A percentile compares a stretch with the other conserved stretches of the same genome.
phyloP scores from a whole-genome alignment of 1,140 invertebrate genomes.

The Aphidius ervi region DNA sequence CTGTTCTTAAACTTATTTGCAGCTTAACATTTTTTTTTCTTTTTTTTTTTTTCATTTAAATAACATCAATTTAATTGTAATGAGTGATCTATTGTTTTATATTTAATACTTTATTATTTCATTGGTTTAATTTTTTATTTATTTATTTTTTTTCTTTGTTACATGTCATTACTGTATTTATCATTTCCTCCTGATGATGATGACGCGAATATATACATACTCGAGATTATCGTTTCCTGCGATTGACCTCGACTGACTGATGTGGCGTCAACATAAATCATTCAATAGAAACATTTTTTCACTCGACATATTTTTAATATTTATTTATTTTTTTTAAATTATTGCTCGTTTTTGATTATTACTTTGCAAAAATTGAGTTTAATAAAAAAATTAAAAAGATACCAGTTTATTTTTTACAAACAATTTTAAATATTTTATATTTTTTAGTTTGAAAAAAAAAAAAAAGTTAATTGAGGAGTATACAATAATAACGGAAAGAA shows the following conservation, averaged over 20 bases:
- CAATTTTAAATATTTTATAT: not conserved
- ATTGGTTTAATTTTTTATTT: not conserved
- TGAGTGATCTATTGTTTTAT: not conserved
- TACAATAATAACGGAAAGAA: not conserved
- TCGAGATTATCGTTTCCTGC: slow-evolving; percentile 19
- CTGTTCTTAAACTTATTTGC: no score
- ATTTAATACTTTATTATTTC: not conserved
- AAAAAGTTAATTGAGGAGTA: no score
- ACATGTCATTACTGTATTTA: not conserved
- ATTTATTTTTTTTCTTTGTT: not conserved
- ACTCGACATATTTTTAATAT: not conserved
- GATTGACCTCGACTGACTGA: slow-evolving; percentile 16
- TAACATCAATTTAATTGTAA: no score
- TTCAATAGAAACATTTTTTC: not conserved
- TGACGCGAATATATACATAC: slow-evolving; percentile 7
- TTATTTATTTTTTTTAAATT: not conserved
- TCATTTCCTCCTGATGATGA: slow-evolving; percentile 4
- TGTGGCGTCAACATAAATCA: no score
- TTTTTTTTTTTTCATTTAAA: no score
- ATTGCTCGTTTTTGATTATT: no score
- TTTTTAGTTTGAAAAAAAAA: not conserved
- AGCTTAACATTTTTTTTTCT: no score
- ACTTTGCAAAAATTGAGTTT: no score
- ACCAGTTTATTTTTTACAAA: no score
- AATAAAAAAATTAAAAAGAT: no score